phyloP scores from a whole-genome alignment of 2,113 vertebrate genomes.

The Colistium nudipinnis region DNA sequence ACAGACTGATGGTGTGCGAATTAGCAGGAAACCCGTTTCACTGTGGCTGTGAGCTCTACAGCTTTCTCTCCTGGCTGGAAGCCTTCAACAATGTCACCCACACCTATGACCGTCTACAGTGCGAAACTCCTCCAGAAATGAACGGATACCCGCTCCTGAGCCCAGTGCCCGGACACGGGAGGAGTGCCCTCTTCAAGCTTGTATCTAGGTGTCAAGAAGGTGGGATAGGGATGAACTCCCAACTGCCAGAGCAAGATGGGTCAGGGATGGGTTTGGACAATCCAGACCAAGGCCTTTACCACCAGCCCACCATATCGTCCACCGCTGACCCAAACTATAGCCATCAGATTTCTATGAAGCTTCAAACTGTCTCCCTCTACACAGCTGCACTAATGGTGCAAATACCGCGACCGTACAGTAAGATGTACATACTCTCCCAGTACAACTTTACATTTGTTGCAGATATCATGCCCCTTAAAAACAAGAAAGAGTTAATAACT shows the following conservation, averaged over 20 bases:
- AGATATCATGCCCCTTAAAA: constrained; percentile 91
- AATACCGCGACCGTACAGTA: constrained; percentile 93
- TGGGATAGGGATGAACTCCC: constrained; percentile 86
- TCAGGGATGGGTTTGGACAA: constrained; percentile 70
- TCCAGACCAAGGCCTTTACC: constrained; percentile 82
- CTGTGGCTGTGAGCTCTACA: constrained; percentile 93
- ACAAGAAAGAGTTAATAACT: constrained; percentile 88
- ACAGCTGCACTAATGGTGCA: constrained; percentile 90
- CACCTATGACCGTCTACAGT: constrained; percentile 96
- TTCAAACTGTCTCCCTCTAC: constrained; percentile 88
- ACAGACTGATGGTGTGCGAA: constrained; percentile 92
- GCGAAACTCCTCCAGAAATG: constrained; percentile 91
- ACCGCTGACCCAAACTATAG: constrained; percentile 86
- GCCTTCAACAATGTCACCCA: constrained; percentile 96
- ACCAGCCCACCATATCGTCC: constrained; percentile 87
- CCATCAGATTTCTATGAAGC: constrained; percentile 86
- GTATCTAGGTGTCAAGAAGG: constrained; percentile 91
- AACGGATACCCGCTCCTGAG: constrained; percentile 91
- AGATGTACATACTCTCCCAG: constrained; percentile 96
- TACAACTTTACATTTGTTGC: constrained; percentile 90
- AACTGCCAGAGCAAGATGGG: constrained; percentile 86
- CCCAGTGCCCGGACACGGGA: constrained; percentile 88
- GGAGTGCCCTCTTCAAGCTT: constrained; percentile 91
- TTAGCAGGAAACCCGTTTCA: constrained; percentile 97
- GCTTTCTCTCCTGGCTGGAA: constrained; percentile 94